Base-by-base conservation (phyloP, 2,113 vertebrate species). In the Aptenodytes forsteri region DNA sequence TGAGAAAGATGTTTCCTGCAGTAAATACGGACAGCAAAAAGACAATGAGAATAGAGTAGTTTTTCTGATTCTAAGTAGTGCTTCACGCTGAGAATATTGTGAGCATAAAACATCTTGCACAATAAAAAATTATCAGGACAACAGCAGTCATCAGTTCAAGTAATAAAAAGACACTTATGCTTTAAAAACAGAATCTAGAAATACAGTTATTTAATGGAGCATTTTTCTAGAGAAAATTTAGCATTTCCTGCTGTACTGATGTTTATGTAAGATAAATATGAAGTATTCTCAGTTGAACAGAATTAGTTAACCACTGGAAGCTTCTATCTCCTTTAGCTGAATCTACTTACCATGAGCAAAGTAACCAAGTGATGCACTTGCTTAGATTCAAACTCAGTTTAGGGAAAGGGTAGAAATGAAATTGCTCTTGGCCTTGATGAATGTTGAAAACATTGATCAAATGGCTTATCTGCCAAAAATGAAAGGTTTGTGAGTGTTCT, bases 401-500 rank as follows among this genome's bases (percentile, higher is more conserved):
- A 71, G 32, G 73, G 44, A 66, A 81, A 94, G 54, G 67, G n/a
- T 79, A 59, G 85, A 91, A 94, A 96, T 94, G 9, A 89, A 81
- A 97, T 94, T 89, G 72, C 87, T 91, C 34, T 95, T 94, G 83
- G 82, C 49, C 72, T 92, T 92, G 83, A 94, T 94, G 90, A 94
- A 73, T 83, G 75, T 95, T 88, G 75, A 94, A 96, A 96, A 94
- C 94, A 96, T 90, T 71, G 95, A 96, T 97, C 58, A 91, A 83
- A 84, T 75, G 73, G 30, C 65, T 94, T 95, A 83, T 93, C 58
- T 96, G 58, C 80, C 82, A 93, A 83, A 94, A 93, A 92, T 86
- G 62, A 93, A 97, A 88, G 61, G 47, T 75, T 67, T 65, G 73
- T 44, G 50, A 71, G 42, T 50, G 58, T 66, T 87, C 81, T 95